Evolutionary conservation across 2,113 vertebrate species (phyloP), one percentile per base, ranked within the genome.

Genomic region (Motacilla tschutschensis): DNA sequence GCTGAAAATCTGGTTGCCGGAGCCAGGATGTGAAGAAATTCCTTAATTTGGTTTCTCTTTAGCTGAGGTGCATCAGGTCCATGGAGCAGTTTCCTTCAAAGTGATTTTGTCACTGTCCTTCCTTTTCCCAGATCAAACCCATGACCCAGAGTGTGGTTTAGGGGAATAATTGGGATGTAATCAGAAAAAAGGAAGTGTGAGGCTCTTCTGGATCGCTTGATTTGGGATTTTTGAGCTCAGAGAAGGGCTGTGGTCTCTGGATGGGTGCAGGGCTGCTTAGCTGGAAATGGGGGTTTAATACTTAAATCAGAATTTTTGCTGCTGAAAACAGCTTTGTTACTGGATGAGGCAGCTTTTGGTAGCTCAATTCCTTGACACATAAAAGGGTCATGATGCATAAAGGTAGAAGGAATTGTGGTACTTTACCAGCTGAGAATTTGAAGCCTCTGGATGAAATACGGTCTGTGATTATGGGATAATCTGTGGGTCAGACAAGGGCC

Each of bases 41-140:
- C 41, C 35, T 67, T 24, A 1, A 0, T 36, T 43, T 41, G 43
- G 1, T 41, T 72, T 25, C 38, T 79, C 0, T 2, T 9, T 33
- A 55, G 47, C 47, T 67, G 54, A 46, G 54, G 19, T 33, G 47
- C 18, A 15, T 5, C 62, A 47, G 58, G 1, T 5, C 3, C 4
- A 0, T 1, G 22, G 18, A n/a, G 31, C 3, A 7, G 15, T 19
- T 26, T 38, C 70, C 54, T 76, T 15, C 43, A n/a, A 8, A 62
- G 59, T 0, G 0, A 11, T 50, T 43, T 66, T 28, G 13, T 38
- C 1, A 0, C 46, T 71, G 1, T 54, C 59, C 40, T 58, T 53
- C 47, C 65, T 64, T 64, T 47, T 38, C 64, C 53, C 38, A 31
- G 20, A 43, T 70, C 40, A 43, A 65, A 85, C 20, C 0, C 17